phyloP scores from a whole-genome alignment of 2,113 vertebrate genomes.

The Donacobius atricapilla region DNA sequence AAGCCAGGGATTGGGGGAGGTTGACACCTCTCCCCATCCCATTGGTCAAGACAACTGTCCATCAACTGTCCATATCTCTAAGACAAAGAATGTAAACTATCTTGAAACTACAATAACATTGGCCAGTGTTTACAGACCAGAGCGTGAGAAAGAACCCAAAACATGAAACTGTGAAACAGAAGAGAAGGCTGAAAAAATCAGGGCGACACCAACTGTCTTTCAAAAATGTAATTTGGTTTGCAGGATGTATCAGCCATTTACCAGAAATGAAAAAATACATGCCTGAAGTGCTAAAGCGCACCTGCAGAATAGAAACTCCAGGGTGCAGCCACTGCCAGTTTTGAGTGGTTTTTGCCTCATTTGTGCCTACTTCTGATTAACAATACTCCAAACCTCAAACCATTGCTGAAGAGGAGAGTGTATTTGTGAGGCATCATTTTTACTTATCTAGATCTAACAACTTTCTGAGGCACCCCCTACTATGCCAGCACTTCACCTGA shows the following conservation, averaged over 20 bases:
- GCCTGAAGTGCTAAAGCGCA: not conserved
- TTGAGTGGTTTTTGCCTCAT: not conserved
- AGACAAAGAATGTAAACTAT: too few relatives aligned
- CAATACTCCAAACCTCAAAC: not conserved
- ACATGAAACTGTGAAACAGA: too few relatives aligned
- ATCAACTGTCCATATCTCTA: too few relatives aligned
- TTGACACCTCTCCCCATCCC: too few relatives aligned
- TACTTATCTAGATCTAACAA: not conserved
- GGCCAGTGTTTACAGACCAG: too few relatives aligned
- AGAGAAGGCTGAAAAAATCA: too few relatives aligned
- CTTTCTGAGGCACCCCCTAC: not conserved
- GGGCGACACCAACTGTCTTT: too few relatives aligned
- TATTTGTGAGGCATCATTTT: not conserved
- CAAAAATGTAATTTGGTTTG: not conserved
- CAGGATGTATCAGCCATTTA: not conserved
- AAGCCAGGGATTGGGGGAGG: too few relatives aligned
- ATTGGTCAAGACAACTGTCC: too few relatives aligned
- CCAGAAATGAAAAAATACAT: not conserved
- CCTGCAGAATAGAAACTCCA: not conserved
- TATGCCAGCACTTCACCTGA: not conserved
- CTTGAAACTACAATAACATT: too few relatives aligned
- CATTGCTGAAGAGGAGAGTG: accelerated
- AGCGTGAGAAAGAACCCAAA: too few relatives aligned
- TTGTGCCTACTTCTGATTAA: not conserved
- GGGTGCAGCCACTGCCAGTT: not conserved